phyloP scores from a whole-genome alignment of 2,888 invertebrate species.

The Dynastes tityus region DNA sequence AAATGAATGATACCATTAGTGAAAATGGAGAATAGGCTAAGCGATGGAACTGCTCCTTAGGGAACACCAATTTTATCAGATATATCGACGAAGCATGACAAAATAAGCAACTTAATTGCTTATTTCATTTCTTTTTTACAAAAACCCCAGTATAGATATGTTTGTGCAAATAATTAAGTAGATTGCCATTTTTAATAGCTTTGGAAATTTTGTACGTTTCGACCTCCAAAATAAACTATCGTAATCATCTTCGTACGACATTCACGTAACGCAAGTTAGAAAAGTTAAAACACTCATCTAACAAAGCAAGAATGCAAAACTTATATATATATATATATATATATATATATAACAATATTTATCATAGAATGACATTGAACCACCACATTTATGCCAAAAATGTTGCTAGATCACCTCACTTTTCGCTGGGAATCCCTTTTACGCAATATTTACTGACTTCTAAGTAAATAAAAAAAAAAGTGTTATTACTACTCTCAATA shows the following conservation, averaged over 20 bases:
- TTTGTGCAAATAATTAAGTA: background rate
- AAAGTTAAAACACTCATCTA: too few relatives aligned
- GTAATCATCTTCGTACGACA: too few relatives aligned
- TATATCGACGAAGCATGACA: too few relatives aligned
- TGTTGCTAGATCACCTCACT: background rate
- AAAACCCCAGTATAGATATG: too few relatives aligned
- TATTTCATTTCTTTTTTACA: too few relatives aligned
- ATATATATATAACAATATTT: background rate
- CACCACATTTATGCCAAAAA: background rate
- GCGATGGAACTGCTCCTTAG: too few relatives aligned
- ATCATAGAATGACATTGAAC: background rate
- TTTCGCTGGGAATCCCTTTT: conserved; percentile 33
- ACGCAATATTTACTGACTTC: conserved; percentile 4
- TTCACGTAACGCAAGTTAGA: too few relatives aligned
- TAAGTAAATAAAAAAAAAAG: background rate
- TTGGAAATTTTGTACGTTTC: background rate
- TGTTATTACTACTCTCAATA: conserved; percentile 1
- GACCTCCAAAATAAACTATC: too few relatives aligned
- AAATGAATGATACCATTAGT: too few relatives aligned
- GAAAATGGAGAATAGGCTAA: too few relatives aligned
- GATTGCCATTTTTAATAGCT: background rate
- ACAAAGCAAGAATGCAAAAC: background rate
- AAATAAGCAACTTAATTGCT: too few relatives aligned
- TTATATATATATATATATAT: background rate
- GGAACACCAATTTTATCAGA: too few relatives aligned